These are phyloP conservation scores for Trididemnum miniatum DNA, from an alignment of 23 tunicate genomes.

Conservation along the genomic window DNA sequence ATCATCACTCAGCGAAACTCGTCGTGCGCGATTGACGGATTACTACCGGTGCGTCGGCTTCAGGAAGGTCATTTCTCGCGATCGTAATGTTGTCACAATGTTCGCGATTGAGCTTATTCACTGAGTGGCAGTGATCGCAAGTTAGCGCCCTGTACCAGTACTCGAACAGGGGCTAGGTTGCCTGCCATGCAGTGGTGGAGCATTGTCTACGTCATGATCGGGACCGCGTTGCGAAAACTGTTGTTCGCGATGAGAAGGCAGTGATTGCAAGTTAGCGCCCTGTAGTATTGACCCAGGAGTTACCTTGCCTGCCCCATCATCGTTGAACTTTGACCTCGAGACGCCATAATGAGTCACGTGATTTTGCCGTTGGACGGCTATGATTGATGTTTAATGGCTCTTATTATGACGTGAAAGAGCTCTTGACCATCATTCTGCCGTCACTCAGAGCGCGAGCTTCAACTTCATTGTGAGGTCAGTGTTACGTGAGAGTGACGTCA, in stretches of 20 bases:
- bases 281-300: conserved; percentile 64
- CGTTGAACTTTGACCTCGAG: conserved; percentile 20
- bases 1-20: conserved; percentile 7
- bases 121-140: conserved; percentile 96
- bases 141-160: conserved; percentile 89
- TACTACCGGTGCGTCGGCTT: neutral
- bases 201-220: neutral
- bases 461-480: too few relatives aligned
- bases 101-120: neutral
- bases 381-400: conserved; percentile 99
- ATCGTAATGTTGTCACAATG: neutral
- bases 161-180: conserved; percentile 78
- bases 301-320: conserved; percentile 84
- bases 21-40: neutral
- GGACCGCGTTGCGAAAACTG: too few relatives aligned
- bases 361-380: conserved; percentile 85
- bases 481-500: too few relatives aligned
- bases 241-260: conserved; percentile 57
- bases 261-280: conserved; percentile 99
- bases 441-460: conserved; percentile 48
- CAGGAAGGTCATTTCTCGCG: conserved; percentile 9
- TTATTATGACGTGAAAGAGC: conserved; percentile 56
- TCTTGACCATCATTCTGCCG: conserved; percentile 94
- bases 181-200: conserved; percentile 69
- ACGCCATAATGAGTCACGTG: neutral